A percentile compares a stretch with the other conserved stretches of the same genome.
These are phyloP conservation scores for Sussaba pulchella DNA, from an alignment of 2,888 invertebrate genomes.

Conservation along the genomic window DNA sequence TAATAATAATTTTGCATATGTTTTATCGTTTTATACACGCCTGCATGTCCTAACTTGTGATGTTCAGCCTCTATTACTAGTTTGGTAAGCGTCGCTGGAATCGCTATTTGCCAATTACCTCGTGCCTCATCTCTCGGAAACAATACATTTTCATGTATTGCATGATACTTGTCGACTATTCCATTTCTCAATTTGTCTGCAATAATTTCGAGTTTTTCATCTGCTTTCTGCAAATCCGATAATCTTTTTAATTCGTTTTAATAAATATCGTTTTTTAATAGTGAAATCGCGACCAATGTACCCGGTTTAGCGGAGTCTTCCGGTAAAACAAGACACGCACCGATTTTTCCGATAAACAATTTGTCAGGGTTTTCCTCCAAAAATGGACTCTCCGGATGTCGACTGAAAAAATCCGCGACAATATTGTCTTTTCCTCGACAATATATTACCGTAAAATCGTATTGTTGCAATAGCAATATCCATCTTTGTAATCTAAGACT, in stretches of 20 bases:
- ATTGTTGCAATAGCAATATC: conserved; percentile 56
- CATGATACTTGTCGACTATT: too few relatives aligned
- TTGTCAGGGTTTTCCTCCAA: conserved; percentile 26
- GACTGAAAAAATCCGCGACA: conserved; percentile 61
- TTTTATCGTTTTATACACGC: conserved; percentile 56
- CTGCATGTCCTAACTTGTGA: conserved; percentile 56
- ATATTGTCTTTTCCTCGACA: conserved; percentile 63
- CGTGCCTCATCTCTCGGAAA: background rate
- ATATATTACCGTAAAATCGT: conserved; percentile 47
- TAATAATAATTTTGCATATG: conserved; percentile 62
- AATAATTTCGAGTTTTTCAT: too few relatives aligned
- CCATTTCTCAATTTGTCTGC: too few relatives aligned
- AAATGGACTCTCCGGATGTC: too few relatives aligned
- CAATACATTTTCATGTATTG: too few relatives aligned
- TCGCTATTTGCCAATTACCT: conserved; percentile 49
- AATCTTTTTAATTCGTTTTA: too few relatives aligned
- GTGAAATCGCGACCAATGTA: too few relatives aligned
- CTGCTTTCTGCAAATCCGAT: too few relatives aligned
- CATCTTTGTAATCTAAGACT: conserved; percentile 61
- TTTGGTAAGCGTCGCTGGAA: conserved; percentile 21
- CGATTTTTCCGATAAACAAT: conserved; percentile 34
- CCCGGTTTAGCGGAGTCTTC: conserved; percentile 46
- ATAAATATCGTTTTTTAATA: too few relatives aligned
- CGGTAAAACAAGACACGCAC: too few relatives aligned
- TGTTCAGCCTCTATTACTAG: conserved; percentile 42